Conservation (phyloP, 2,888 invertebrate genomes). For the Cosmia trapezina region DNA sequence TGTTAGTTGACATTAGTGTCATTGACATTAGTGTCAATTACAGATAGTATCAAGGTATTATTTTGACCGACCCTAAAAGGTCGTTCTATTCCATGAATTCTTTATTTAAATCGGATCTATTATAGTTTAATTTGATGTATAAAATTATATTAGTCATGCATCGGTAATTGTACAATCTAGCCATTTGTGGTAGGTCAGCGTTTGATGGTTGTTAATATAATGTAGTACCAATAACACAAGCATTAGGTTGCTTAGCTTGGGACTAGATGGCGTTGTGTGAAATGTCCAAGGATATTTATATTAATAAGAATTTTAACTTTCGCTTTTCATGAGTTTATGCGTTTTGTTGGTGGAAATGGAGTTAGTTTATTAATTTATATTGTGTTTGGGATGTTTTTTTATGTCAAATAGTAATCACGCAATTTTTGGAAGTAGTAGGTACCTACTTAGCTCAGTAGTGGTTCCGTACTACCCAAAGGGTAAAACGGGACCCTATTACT, state of each 20-base stretch:
- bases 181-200: constrained; percentile 5
- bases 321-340: neutral
- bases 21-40: too few relatives aligned
- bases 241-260: too few relatives aligned
- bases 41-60: neutral
- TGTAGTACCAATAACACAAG: too few relatives aligned
- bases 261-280: too few relatives aligned
- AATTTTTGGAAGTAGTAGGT: neutral
- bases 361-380: neutral
- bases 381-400: neutral
- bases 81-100: neutral
- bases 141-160: neutral
- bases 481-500: too few relatives aligned
- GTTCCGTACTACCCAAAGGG: too few relatives aligned
- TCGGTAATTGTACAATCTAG: neutral
- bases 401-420: neutral
- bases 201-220: neutral
- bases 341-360: neutral
- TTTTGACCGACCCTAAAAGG: neutral
- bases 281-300: too few relatives aligned
- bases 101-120: too few relatives aligned
- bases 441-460: too few relatives aligned
- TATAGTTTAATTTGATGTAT: neutral
- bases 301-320: neutral
- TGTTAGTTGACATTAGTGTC: too few relatives aligned